Evolutionary conservation across 2,888 invertebrate species (phyloP).

Genomic region (Watsonalla binaria): DNA sequence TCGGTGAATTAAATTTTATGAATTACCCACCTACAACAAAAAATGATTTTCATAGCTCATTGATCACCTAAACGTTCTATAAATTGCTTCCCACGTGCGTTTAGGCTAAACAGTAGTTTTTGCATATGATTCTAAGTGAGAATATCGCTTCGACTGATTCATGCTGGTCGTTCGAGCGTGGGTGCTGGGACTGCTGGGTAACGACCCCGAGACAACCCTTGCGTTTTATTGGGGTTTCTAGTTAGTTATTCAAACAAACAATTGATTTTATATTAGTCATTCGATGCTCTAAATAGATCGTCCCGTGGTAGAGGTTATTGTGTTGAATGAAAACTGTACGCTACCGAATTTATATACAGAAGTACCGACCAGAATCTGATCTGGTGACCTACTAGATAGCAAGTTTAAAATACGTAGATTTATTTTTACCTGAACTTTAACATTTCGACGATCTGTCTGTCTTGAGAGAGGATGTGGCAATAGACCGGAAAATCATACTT

Average conservation of each 20-base stretch:
- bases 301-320: no score
- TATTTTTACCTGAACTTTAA: no score
- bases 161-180: constrained; percentile 22
- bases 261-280: neutral
- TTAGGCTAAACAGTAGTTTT: constrained; percentile 22
- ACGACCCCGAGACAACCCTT: constrained; percentile 15
- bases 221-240: neutral
- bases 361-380: no score
- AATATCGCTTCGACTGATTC: constrained; percentile 42
- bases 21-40: constrained; percentile 4
- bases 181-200: constrained; percentile 36
- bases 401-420: no score
- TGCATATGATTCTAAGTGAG: constrained; percentile 33
- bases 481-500: no score
- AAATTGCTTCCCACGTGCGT: constrained; percentile 29
- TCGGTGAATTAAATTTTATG: neutral
- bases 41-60: constrained; percentile 15
- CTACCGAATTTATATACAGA: no score
- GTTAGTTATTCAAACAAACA: neutral
- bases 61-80: constrained; percentile 17
- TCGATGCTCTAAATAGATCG: no score
- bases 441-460: no score
- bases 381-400: no score
- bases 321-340: no score
- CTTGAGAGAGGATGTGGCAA: no score